Evolutionary conservation across 2,888 invertebrate genomes (phyloP).

Genomic region (Drosophila mayaguana): DNA sequence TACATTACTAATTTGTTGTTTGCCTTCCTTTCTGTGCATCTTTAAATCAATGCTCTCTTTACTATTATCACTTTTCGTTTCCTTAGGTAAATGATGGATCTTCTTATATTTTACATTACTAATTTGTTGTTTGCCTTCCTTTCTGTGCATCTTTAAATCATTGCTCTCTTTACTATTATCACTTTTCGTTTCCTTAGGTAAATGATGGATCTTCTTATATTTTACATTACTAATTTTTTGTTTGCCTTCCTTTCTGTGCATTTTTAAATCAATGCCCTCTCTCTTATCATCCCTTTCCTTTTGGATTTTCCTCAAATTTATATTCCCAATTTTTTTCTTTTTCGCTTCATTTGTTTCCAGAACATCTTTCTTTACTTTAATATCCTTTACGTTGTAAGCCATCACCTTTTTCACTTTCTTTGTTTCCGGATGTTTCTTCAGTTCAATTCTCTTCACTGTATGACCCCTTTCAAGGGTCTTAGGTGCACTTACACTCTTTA

Average conservation of each 20-base stretch:
- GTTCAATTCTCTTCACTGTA: not conserved
- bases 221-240: not conserved
- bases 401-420: not conserved
- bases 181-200: not conserved
- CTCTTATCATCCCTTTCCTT: too few relatives aligned
- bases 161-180: not conserved
- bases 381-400: not conserved
- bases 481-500: not conserved
- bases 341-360: not conserved
- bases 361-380: not conserved
- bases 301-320: too few relatives aligned
- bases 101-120: not conserved
- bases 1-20: not conserved
- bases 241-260: not conserved
- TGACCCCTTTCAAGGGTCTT: not conserved
- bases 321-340: too few relatives aligned
- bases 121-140: not conserved
- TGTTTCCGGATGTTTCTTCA: not conserved
- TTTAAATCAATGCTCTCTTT: not conserved
- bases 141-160: not conserved
- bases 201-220: not conserved
- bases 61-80: not conserved
- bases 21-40: not conserved
- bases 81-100: not conserved
- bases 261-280: not conserved